Base-by-base conservation (phyloP, 2,113 vertebrate genomes). In the Podarcis muralis region DNA sequence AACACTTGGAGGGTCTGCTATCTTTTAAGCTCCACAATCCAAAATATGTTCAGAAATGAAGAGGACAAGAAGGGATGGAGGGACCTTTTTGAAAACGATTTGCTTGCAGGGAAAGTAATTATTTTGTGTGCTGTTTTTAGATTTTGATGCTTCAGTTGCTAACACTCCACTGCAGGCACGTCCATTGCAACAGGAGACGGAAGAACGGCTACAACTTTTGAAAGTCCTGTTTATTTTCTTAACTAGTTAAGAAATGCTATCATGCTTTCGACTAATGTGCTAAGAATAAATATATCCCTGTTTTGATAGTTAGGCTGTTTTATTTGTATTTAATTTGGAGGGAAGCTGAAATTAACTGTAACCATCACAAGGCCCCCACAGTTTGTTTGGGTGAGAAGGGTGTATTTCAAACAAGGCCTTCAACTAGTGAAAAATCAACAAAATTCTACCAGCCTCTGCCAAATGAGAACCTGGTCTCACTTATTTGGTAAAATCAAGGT, bases 201-300 rank as follows among this genome's bases (percentile, higher is more conserved):
- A 92, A 83, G 69, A 94, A 92, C 59, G 2, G 81, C 48, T 88
- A 84, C 80, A 43, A 11, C 5, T 89, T 94, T 90, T 80, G 71
- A 89, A 94, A 94, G n/a, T 8, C 22, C 23, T 85, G 88, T 92
- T 94, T 94, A 86, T 94, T 94, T 93, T 93, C 89, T 93, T 85
- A 91, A 80, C 16, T 83, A 43, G 83, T 91, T 89, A 93, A 91
- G 91, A 32, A 74, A 68, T 65, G 30, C 83, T 92, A 82, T 93
- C 65, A 16, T 72, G 71, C 87, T 92, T 95, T 90, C 18, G 95
- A 91, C 84, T 93, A 93, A 92, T 0, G 0, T 90, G 91, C 85
- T 94, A 92, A 94, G 92, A 94, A 92, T 83, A 93, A 95, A 92
- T 93, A 93, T 89, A 86, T 90, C 90, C 43, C 0, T 93, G 72